These are phyloP conservation scores for Talpa occidentalis DNA, from an alignment of 2,113 vertebrate genomes.

Conservation along the genomic window DNA sequence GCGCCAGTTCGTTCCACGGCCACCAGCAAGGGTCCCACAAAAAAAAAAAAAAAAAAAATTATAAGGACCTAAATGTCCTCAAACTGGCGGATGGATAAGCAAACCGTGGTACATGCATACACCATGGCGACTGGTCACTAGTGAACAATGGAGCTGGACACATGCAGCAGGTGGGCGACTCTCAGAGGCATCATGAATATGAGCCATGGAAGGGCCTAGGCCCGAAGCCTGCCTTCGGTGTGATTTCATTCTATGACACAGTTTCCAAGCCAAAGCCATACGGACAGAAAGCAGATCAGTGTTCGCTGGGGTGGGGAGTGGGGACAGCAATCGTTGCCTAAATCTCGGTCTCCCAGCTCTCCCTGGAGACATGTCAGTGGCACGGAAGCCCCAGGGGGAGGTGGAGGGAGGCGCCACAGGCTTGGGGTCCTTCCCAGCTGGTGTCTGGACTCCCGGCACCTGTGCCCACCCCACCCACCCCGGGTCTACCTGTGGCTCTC, in stretches of 20 bases:
- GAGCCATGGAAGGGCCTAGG: background rate
- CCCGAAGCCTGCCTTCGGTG: background rate
- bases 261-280: background rate
- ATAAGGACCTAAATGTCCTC: too few relatives aligned
- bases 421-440: too few relatives aligned
- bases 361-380: background rate
- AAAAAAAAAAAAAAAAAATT: too few relatives aligned
- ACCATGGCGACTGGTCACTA: rapidly evolving
- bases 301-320: background rate
- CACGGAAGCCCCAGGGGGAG: too few relatives aligned
- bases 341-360: background rate
- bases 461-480: too few relatives aligned
- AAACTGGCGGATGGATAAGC: background rate
- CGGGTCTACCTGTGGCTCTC: background rate
- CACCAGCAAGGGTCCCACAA: too few relatives aligned
- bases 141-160: too few relatives aligned
- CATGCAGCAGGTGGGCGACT: too few relatives aligned
- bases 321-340: background rate
- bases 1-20: too few relatives aligned
- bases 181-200: background rate
- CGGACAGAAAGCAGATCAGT: background rate
- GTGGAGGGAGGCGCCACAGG: too few relatives aligned
- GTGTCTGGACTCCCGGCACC: too few relatives aligned
- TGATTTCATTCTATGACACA: background rate
- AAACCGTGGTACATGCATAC: too few relatives aligned